Conservation (phyloP, 2,797 vertebrate species). For the Lerista edwardsae region DNA sequence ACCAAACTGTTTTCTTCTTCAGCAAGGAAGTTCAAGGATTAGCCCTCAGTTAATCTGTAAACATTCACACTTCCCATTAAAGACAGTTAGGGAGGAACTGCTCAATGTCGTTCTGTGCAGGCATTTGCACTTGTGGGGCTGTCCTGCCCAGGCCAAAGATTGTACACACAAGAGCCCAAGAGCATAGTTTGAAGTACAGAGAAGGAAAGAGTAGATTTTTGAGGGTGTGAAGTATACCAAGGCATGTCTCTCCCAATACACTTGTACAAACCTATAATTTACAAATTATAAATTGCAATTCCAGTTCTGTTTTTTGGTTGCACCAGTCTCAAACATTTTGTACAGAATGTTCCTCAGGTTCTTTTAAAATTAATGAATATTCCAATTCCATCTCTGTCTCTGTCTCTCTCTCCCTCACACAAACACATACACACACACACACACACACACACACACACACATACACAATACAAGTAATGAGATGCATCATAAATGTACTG, state of each 20-base stretch:
- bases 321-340: conserved; percentile 69
- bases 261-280: conserved; percentile 71
- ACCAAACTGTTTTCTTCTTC: conserved; percentile 79
- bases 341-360: conserved; percentile 67
- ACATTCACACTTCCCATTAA: conserved; percentile 73
- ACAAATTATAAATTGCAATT: conserved; percentile 71
- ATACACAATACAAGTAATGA: conserved; percentile 41
- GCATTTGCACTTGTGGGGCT: conserved; percentile 51
- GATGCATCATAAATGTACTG: conserved; percentile 24
- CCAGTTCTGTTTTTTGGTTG: conserved; percentile 69
- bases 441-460: too few relatives aligned
- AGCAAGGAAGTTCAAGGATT: conserved; percentile 75
- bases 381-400: too few relatives aligned
- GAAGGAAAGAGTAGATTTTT: conserved; percentile 62
- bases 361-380: conserved; percentile 13
- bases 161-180: conserved; percentile 50
- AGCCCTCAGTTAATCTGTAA: conserved; percentile 73
- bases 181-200: conserved; percentile 47
- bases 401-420: too few relatives aligned
- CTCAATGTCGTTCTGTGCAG: conserved; percentile 60
- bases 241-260: conserved; percentile 55
- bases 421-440: too few relatives aligned
- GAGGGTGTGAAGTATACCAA: conserved; percentile 61
- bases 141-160: conserved; percentile 41
- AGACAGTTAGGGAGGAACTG: conserved; percentile 69